phyloP scores from a whole-genome alignment of 37 sponge, comb jelly and placozoan species.

The Axinella damicornis region DNA sequence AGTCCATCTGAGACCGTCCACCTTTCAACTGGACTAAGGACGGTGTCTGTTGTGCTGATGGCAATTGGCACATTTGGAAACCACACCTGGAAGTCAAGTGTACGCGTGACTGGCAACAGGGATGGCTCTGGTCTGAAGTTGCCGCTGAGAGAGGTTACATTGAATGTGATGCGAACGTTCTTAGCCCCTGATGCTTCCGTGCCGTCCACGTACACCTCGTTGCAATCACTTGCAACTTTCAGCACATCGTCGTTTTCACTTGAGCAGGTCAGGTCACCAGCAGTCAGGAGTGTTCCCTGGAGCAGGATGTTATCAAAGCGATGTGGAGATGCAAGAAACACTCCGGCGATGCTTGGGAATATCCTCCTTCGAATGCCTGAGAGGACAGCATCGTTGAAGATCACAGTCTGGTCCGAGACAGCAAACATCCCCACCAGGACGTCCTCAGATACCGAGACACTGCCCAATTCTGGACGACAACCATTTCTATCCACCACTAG shows the following conservation, averaged over 20 bases:
- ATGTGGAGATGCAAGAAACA: conserved; percentile 15
- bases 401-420: conserved; percentile 21
- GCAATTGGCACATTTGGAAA: conserved; percentile 55
- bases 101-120: conserved; percentile 22
- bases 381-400: conserved; percentile 59
- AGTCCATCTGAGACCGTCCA: not conserved
- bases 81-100: conserved; percentile 58
- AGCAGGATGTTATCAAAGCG: not conserved
- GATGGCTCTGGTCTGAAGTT: not conserved
- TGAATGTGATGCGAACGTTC: conserved; percentile 10
- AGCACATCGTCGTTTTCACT: conserved; percentile 32
- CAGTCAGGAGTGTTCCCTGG: not conserved
- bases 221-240: conserved; percentile 20
- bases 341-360: conserved; percentile 25
- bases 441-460: conserved; percentile 2
- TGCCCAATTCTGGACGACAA: conserved; percentile 10
- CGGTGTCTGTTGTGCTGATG: conserved; percentile 18
- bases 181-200: conserved; percentile 38
- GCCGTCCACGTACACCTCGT: conserved; percentile 49
- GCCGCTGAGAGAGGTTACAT: not conserved
- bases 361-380: conserved; percentile 7
- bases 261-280: conserved; percentile 25
- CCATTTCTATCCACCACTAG: conserved; percentile 1
- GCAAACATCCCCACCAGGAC: conserved; percentile 34
- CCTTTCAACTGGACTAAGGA: conserved; percentile 50